Base-by-base conservation (phyloP, 2,797 vertebrate species). In the Platalea minor region DNA sequence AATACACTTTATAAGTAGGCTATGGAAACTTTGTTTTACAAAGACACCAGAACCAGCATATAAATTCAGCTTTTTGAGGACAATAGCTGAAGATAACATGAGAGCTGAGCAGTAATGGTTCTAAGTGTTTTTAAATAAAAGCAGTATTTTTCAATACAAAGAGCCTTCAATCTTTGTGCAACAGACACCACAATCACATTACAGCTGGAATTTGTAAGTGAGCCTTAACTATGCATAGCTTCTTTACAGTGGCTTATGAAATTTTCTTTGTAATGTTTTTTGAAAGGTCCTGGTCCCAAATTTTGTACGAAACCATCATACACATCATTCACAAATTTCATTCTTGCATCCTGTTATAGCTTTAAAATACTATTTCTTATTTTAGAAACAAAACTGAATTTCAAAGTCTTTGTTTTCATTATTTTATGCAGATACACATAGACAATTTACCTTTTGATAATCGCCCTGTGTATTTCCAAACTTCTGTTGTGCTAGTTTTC, bases 391-490 rank as follows among this genome's bases (percentile, higher is more conserved):
- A 26, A 11, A 11, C 2, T 50, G 15, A 77, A 63, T 93, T 81
- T 89, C 56, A 43, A 69, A 79, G 72, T 46, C 5, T 59, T 11
- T 13, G 35, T 68, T 88, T 80, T 76, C 28, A 51, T 46, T 82
- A 56, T 26, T 83, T 68, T 90, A 88, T 31, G 65, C 31, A 88
- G 53, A 87, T 53, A 92, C 43, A 95, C 28, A n/a, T 2, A 93
- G 69, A 96, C 48, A 96, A 88, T 63, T 98, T 98, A 98, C 98
- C 98, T 98, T 97, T n/a, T 98, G 95, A 95, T 98, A 98, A 92
- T 98, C 96, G 26, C 72, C 89, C 46, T 96, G 85, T 54, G 96
- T 60, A 79, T 88, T 86, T 80, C 98, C 97, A 96, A 97, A 97
- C 75, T 97, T 96, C 91, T 97, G 98, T 74, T 97, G 96, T 82